Conservation (phyloP, 2,113 vertebrate genomes). For the Catharus minimus region DNA sequence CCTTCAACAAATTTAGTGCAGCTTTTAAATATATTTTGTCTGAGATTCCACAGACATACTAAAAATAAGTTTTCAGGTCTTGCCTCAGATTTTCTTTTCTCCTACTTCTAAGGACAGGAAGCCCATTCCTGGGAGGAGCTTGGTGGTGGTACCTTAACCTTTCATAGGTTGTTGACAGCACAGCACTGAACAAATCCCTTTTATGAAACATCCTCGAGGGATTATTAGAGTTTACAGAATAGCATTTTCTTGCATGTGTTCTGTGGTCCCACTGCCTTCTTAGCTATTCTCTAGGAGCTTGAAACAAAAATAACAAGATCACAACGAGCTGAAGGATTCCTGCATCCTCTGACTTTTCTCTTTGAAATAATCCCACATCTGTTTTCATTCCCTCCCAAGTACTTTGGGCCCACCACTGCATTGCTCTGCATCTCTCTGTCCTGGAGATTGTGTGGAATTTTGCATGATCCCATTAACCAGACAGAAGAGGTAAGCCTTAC, state of each 20-base stretch:
- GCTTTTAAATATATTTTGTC: neutral
- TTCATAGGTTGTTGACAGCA: neutral
- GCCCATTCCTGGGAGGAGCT: neutral
- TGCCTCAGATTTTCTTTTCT: neutral
- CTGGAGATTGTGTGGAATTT: neutral
- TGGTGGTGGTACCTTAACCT: neutral
- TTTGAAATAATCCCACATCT: neutral
- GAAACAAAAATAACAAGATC: neutral
- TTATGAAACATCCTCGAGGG: neutral
- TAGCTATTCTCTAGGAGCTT: neutral
- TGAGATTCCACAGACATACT: neutral
- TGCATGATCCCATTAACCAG: neutral
- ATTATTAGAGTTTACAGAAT: neutral
- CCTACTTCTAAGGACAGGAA: neutral
- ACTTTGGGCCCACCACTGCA: neutral
- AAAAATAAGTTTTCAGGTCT: neutral
- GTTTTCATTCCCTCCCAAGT: neutral
- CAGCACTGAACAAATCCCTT: neutral
- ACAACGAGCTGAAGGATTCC: neutral
- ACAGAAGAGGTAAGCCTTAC: neutral
- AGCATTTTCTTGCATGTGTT: neutral
- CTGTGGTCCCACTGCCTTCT: accelerated
- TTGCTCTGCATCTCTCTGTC: neutral
- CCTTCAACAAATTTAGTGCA: neutral
- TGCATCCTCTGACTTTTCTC: neutral